Conservation (phyloP, 1,140 invertebrate species). For the Elymnias hypermnestra region DNA sequence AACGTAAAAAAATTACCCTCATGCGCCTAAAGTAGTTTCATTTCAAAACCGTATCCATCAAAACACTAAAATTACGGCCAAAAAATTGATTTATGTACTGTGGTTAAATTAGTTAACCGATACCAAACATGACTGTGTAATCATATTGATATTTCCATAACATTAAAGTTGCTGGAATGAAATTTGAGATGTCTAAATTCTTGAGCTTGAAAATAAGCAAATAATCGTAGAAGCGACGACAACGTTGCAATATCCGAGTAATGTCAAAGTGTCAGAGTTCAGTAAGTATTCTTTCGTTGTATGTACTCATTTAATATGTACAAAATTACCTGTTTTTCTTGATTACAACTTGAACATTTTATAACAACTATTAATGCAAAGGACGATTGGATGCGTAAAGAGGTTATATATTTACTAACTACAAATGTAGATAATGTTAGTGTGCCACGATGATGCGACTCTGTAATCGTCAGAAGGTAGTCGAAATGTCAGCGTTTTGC, state of each 20-base stretch:
- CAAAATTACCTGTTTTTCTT: constrained; percentile 10
- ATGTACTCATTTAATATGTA: constrained; percentile 2
- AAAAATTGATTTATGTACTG: not conserved
- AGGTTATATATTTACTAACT: constrained; percentile 15
- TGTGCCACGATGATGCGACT: constrained; percentile 39
- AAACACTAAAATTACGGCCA: too few relatives aligned
- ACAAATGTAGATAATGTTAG: constrained; percentile 51
- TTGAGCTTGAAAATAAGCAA: constrained; percentile 22
- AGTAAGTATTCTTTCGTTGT: constrained; percentile 22
- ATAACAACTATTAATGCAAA: constrained; percentile 14
- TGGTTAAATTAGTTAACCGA: not conserved
- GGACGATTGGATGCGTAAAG: constrained; percentile 18
- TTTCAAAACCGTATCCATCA: too few relatives aligned
- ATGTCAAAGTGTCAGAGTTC: constrained; percentile 20
- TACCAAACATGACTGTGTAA: constrained; percentile 4
- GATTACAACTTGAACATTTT: constrained; percentile 17
- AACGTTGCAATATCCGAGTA: constrained; percentile 5
- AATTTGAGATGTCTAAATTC: constrained; percentile 17
- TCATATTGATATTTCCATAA: constrained; percentile 15
- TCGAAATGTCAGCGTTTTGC: constrained; percentile 50
- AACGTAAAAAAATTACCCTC: too few relatives aligned
- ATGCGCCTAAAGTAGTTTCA: too few relatives aligned
- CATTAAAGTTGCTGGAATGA: constrained; percentile 1
- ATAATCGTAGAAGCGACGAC: constrained; percentile 15
- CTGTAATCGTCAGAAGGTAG: constrained; percentile 38